Evolutionary conservation across 2,113 vertebrate genomes (phyloP), one percentile per base, ranked within the genome.

Genomic region (Xyliphius kryptos): DNA sequence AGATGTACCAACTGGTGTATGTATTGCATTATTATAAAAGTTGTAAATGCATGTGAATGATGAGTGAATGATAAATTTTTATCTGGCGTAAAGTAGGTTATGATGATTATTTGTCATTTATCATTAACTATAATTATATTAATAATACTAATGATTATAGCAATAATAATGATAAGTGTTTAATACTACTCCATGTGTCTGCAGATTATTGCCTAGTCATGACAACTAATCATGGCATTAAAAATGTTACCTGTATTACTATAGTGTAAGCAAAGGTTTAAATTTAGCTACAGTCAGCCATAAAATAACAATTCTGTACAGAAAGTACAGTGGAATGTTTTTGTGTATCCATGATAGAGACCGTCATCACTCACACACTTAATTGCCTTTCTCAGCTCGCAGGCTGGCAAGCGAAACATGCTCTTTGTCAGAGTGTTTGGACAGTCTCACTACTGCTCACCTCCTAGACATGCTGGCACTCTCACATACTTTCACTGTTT

Each of bases 371-470:
- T 79, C 70, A 74, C 71, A 71, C 73, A 81, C 70, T 81, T 83
- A 84, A 83, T 84, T 80, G 77, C 76, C 80, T 78, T 80, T 84
- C 83, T 80, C 78, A 83, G 80, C 76, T 81, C 76, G 72, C 71
- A 70, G 62, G 65, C 74, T 79, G 74, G 81, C 69, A 78, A 80
- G 80, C 80, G 82, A 85, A 87, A 82, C 80, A 83, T 81, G 78
- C 50, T 74, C 61, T 76, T 72, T 80, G 41, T 77, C 76, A 78
- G 74, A 81, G 63, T 81, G 82, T 86, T 86, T 83, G 73, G 79
- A 82, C 76, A 56, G 20, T 56, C 53, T 58, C 43, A 37, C 63
- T 49, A 26, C n/a, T 10, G 26, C 14, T 9, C 48, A 15, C 37
- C 19, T n/a, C 19, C 17, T 14, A 50, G 47, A 52, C 48, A 3